These are phyloP conservation scores for Mongoloraphidia duomilia DNA, from an alignment of 2,888 invertebrate species.

Conservation along the genomic window DNA sequence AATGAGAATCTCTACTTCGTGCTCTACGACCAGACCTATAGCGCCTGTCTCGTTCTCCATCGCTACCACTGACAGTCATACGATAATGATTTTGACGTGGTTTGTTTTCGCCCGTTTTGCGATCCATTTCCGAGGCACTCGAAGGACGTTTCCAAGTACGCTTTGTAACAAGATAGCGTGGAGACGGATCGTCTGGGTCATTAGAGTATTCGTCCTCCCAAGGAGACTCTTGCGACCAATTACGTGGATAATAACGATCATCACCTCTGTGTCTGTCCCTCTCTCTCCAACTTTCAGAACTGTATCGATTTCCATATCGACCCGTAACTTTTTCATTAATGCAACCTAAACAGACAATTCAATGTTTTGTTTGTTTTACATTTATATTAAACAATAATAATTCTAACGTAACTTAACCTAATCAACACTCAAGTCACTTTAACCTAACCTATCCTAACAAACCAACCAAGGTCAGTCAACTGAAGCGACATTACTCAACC, in stretches of 20 bases:
- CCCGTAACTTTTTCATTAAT: slow-evolving; percentile 31
- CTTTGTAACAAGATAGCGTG: slow-evolving; percentile 24
- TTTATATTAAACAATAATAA: no score
- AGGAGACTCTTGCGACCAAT: slow-evolving; percentile 32
- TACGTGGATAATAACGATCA: slow-evolving; percentile 26
- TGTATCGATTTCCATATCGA: background rate
- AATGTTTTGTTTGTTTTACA: no score
- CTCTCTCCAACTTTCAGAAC: slow-evolving; percentile 32
- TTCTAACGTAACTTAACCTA: no score
- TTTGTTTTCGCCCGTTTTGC: slow-evolving; percentile 30
- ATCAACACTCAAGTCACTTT: no score
- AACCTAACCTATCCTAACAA: no score
- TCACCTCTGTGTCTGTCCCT: slow-evolving; percentile 34
- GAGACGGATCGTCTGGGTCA: slow-evolving; percentile 22
- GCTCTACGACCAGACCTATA: slow-evolving; percentile 32
- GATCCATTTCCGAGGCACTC: slow-evolving; percentile 41
- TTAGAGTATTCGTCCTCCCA: slow-evolving; percentile 44
- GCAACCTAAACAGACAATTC: slow-evolving; percentile 25
- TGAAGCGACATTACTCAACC: no score
- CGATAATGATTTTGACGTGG: slow-evolving; percentile 17
- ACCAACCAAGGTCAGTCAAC: no score
- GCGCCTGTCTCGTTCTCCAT: slow-evolving; percentile 40
- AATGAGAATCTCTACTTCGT: slow-evolving; percentile 29
- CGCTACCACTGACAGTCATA: slow-evolving; percentile 32
- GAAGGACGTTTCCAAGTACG: slow-evolving; percentile 39